Percentiles rank a stretch among this genome's conserved stretches.
Evolutionary conservation across 2,888 invertebrate species (phyloP).

Genomic region (Digitonthophagus gazella): DNA sequence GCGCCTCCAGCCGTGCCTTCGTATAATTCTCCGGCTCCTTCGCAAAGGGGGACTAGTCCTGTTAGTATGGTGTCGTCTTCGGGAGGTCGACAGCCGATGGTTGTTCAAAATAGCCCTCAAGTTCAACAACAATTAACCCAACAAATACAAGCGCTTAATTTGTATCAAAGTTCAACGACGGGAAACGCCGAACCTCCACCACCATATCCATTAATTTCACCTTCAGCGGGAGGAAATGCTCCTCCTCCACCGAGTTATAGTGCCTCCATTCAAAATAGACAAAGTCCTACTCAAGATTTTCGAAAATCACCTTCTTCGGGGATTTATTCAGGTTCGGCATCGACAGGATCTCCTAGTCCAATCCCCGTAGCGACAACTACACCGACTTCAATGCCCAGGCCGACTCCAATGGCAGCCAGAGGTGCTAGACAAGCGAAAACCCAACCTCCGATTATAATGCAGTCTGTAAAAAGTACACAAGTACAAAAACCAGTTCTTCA

Average conservation of each 20-base stretch:
- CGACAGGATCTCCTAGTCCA: conserved; percentile 79
- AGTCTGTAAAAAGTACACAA: conserved; percentile 93
- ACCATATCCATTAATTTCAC: conserved; percentile 55
- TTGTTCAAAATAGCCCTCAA: conserved; percentile 75
- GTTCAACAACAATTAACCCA: conserved; percentile 84
- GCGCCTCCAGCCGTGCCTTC: conserved; percentile 64
- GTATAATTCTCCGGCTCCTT: conserved; percentile 41
- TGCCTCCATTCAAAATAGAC: conserved; percentile 81
- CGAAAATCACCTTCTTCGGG: conserved; percentile 84
- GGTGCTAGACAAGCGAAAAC: conserved; percentile 84
- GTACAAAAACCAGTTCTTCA: conserved; percentile 93
- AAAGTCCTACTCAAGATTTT: conserved; percentile 78
- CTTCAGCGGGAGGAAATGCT: conserved; percentile 58
- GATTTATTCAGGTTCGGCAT: conserved; percentile 79
- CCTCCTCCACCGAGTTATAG: conserved; percentile 84
- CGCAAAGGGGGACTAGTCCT: conserved; percentile 62
- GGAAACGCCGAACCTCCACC: conserved; percentile 62
- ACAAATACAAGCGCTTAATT: conserved; percentile 82
- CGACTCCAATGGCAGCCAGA: conserved; percentile 82
- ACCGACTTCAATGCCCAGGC: conserved; percentile 67
- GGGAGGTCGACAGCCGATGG: conserved; percentile 68
- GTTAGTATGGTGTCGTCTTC: conserved; percentile 53
- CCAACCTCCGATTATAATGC: conserved; percentile 94
- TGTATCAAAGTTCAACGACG: conserved; percentile 65
- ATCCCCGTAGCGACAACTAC: conserved; percentile 64